Evolutionary conservation across 1,140 invertebrate genomes (phyloP).

Genomic region (Varroa destructor): DNA sequence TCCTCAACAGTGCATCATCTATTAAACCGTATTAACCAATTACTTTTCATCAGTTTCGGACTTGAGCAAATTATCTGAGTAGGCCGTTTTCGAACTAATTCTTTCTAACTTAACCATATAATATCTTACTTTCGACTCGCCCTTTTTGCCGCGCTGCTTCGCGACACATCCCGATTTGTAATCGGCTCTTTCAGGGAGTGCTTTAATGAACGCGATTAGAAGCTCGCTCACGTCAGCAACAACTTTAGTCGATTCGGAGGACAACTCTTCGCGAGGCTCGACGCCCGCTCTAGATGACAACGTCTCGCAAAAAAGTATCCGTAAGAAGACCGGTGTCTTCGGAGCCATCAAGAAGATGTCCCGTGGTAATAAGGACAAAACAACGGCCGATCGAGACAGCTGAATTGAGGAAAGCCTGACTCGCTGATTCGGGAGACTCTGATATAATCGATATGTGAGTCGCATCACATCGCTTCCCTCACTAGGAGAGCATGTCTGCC

Average conservation of each 20-base stretch:
- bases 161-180: background rate
- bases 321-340: slow-evolving; percentile 15
- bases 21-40: no score
- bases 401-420: background rate
- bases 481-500: no score
- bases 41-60: no score
- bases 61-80: no score
- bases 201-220: slow-evolving; percentile 21
- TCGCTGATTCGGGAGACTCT: no score
- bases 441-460: no score
- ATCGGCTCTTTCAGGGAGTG: slow-evolving; percentile 4
- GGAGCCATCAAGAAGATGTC: slow-evolving; percentile 26
- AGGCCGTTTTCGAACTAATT: no score
- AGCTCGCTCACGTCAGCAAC: slow-evolving; percentile 13
- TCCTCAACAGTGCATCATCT: no score
- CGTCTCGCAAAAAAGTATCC: no score
- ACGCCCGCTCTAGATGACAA: slow-evolving; percentile 18
- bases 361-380: slow-evolving; percentile 15
- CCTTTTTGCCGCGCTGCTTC: background rate
- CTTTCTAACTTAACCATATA: no score
- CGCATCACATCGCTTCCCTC: no score
- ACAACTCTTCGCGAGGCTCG: slow-evolving; percentile 13
- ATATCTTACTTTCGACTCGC: background rate
- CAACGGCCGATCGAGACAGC: slow-evolving; percentile 16
- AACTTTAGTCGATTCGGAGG: slow-evolving; percentile 21